These are phyloP conservation scores for Phaethornis superciliosus DNA, from an alignment of 2,113 vertebrate genomes.

Conservation along the genomic window DNA sequence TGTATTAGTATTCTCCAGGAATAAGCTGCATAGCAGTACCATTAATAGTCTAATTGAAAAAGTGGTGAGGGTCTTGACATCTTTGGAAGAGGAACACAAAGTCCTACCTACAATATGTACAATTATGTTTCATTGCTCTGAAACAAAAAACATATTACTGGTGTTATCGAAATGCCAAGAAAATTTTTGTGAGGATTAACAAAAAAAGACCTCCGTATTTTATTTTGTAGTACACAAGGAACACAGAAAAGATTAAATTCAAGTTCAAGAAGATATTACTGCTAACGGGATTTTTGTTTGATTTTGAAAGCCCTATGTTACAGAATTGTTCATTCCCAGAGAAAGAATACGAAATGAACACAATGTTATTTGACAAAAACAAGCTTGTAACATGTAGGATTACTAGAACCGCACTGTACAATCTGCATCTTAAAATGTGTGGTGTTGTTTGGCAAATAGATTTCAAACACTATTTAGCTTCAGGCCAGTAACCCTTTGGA, in stretches of 20 bases:
- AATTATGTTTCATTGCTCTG: neutral
- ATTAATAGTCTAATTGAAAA: neutral
- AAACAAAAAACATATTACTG: conserved; percentile 13
- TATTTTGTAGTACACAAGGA: conserved; percentile 63
- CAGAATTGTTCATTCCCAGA: conserved; percentile 75
- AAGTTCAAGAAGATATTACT: conserved; percentile 50
- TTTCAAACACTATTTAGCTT: conserved; percentile 37
- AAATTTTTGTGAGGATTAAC: conserved; percentile 52
- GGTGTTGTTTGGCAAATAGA: conserved; percentile 49
- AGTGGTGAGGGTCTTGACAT: neutral
- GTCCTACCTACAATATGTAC: neutral
- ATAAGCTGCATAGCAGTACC: neutral
- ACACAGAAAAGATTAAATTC: conserved; percentile 76
- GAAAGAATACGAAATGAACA: conserved; percentile 78
- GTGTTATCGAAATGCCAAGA: conserved; percentile 3
- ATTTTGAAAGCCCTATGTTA: conserved; percentile 56
- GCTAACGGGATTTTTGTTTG: conserved; percentile 57
- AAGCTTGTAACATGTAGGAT: conserved; percentile 71
- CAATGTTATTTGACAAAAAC: conserved; percentile 63
- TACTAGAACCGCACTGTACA: conserved; percentile 65
- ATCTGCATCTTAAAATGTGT: conserved; percentile 58
- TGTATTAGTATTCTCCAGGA: neutral
- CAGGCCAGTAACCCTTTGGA: conserved; percentile 11
- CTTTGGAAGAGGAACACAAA: neutral
- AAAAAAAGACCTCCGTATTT: conserved; percentile 57